Conservation (phyloP, 1,140 invertebrate genomes). For the Coelopa frigida region DNA sequence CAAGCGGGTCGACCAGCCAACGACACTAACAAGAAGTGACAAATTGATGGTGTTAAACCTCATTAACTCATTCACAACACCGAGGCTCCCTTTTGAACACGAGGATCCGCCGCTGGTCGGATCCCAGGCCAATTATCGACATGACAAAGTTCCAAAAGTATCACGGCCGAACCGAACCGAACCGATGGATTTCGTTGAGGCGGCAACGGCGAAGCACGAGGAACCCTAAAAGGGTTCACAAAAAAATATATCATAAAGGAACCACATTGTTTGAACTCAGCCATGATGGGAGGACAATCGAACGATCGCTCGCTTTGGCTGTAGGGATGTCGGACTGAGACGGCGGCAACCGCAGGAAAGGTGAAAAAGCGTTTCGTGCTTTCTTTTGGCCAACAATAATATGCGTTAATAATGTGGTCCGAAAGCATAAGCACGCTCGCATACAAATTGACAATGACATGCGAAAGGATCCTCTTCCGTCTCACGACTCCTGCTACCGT, state of each 20-base stretch:
- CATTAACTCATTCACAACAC: slow-evolving; percentile 25
- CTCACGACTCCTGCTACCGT: too few species aligned
- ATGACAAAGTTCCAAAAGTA: slow-evolving; percentile 27
- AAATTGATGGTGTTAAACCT: slow-evolving; percentile 45
- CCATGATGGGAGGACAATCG: too few species aligned
- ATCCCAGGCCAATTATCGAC: slow-evolving; percentile 31
- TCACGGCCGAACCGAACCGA: background rate
- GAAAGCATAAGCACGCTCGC: slow-evolving; percentile 28
- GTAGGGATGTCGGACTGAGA: too few species aligned
- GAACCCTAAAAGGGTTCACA: too few species aligned
- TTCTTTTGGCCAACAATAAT: slow-evolving; percentile 29
- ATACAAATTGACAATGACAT: slow-evolving; percentile 44
- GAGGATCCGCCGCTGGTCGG: background rate
- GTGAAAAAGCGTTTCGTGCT: too few species aligned
- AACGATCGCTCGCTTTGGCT: too few species aligned
- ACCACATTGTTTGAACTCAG: too few species aligned
- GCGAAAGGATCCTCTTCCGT: too few species aligned
- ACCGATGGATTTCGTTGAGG: too few species aligned
- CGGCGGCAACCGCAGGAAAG: too few species aligned
- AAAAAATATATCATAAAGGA: too few species aligned
- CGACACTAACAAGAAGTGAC: slow-evolving; percentile 43
- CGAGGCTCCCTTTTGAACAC: background rate
- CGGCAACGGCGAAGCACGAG: too few species aligned
- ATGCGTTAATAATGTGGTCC: slow-evolving; percentile 37
- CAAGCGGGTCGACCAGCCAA: slow-evolving; percentile 12